Evolutionary conservation across 2,797 vertebrate species (phyloP), one percentile per base, ranked within the genome.

Genomic region (Hippoglossus hippoglossus): DNA sequence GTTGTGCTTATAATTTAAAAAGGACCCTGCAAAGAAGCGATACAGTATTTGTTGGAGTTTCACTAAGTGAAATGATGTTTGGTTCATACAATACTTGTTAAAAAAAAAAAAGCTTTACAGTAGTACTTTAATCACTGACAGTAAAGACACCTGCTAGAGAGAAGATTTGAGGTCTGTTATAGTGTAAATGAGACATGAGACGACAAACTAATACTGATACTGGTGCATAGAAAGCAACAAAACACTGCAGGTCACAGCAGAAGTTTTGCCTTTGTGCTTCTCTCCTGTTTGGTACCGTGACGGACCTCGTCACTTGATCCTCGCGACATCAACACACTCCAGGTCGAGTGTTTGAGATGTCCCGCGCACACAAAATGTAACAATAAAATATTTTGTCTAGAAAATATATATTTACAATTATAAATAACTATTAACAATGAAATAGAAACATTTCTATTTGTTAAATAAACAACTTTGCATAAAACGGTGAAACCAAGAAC

Each of bases 351-450:
- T 63, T 73, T 66, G 64, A 56, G 36, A 50, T 51, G 28, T 71
- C 58, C 57, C 44, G 3, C 12, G 46, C 56, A 57, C 22, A 75
- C 50, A 67, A 75, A 76, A 67, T 66, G 66, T 55, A 70, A 79
- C 73, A 74, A 75, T 85, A 86, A 72, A 87, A 84, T 81, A 86
- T 72, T 80, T 73, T 60, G 54, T 67, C 87, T 90, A 90, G 26
- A 89, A 90, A 87, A 93, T 81, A 82, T 62, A 67, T 90, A 92
- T 92, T 77, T 92, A 92, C 91, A 92, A 56, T 84, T 73, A 92
- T 94, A 94, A 94, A 94, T 94, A 90, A 64, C 85, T 91, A 91
- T 80, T 59, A 73, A 56, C 59, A 77, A 79, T 72, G 83, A 44
- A 26, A 88, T 82, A 77, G 72, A 83, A 89, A 88, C 74, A 55